Conservation (phyloP, 64 coral and sea anemone species). For the Hydrozoanthus tunicans region DNA sequence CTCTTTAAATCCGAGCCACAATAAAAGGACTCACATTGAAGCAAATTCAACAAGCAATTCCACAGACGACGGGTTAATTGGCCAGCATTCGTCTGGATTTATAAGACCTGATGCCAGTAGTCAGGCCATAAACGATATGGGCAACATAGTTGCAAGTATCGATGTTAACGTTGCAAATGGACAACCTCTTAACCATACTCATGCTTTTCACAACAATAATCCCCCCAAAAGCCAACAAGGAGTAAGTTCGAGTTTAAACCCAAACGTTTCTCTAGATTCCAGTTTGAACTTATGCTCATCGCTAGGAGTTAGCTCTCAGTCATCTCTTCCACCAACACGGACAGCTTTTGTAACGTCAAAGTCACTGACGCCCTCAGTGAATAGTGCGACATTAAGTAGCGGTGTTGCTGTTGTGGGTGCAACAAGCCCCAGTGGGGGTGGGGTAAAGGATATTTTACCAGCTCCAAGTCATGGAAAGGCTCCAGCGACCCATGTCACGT, state of each 20-base stretch:
- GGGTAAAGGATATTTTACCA: slow-evolving; percentile 87
- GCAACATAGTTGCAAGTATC: slow-evolving; percentile 91
- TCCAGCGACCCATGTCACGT: slow-evolving; percentile 53
- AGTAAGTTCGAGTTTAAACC: slow-evolving; percentile 32
- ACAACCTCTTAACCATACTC: slow-evolving; percentile 70
- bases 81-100: slow-evolving; percentile 34
- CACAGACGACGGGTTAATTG: slow-evolving; percentile 44
- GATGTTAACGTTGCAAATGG: slow-evolving; percentile 86
- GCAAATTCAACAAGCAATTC: slow-evolving; percentile 33
- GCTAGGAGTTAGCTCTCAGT: slow-evolving; percentile 61
- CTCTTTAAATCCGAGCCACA: slow-evolving; percentile 28
- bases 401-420: slow-evolving; percentile 31
- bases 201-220: slow-evolving; percentile 39
- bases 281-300: slow-evolving; percentile 74
- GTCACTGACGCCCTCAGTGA: slow-evolving; percentile 60
- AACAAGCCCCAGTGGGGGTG: slow-evolving; percentile 38
- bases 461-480: slow-evolving; percentile 68
- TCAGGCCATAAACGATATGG: slow-evolving; percentile 94
- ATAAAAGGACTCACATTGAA: slow-evolving; percentile 65
- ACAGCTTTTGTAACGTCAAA: slow-evolving; percentile 71
- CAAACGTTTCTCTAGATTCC: slow-evolving; percentile 53
- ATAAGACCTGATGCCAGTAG: slow-evolving; percentile 75
- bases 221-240: slow-evolving; percentile 18
- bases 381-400: slow-evolving; percentile 39
- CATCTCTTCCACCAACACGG: slow-evolving; percentile 50